Base-by-base conservation (phyloP, 2,888 invertebrate species). In the Lysandra coridon region DNA sequence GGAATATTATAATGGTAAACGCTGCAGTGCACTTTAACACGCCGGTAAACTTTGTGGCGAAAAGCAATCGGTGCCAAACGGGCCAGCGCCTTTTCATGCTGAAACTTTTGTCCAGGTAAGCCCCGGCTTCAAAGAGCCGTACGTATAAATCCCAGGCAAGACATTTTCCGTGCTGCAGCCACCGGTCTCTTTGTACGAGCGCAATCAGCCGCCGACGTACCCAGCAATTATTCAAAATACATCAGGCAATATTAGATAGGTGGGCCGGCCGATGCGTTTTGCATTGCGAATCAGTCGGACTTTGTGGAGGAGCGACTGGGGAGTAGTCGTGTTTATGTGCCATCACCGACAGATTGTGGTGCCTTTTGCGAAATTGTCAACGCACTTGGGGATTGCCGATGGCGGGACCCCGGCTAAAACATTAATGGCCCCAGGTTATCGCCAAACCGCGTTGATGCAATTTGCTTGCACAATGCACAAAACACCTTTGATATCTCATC, bases 151-250 rank as follows among this genome's bases (percentile, higher is more conserved):
- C 87, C 86, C 82, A 82, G 84, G 86, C 88, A 92, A 92, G 93
- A 93, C 91, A 92, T 89, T 90, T 90, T 90, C 89, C 88, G 88
- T 88, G 83, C 83, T 83, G 82, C 84, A 85, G 82, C 84, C 84
- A 85, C 84, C 83, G 85, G 85, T 84, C 87, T 88, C 92, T 91
- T 90, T 92, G 91, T 91, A 88, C 88, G 86, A 85, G 85, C 87
- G 90, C 92, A 92, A 91, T 91, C 92, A 91, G 88, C 89, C 87
- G 86, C 86, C 87, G 86, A 87, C 86, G 83, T 88, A 86, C 88
- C 85, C 88, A 88, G 90, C 92, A 94, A 94, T 93, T 93, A 94
- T 94, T 93, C 94, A 93, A 92, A 94, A 93, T 92, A 93, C 93
- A 92, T 92, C 90, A 88, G 88, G 89, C 92, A 90, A 92, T 93